Conservation (phyloP, 2,113 vertebrate species). For the Periophthalmus modestus region DNA sequence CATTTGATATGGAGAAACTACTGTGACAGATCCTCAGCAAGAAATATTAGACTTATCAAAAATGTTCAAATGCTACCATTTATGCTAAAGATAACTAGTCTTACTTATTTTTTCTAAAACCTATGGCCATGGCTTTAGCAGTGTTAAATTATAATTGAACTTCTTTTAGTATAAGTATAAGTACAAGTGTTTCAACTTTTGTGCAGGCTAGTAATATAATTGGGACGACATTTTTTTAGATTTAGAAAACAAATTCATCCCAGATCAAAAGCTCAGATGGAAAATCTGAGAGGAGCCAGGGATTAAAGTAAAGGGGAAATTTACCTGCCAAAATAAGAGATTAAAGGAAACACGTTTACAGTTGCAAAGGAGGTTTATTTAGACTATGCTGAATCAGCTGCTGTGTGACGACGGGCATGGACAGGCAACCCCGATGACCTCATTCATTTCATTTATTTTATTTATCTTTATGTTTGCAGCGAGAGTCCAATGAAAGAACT, state of each 20-base stretch:
- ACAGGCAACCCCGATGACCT: slow-evolving; percentile 43
- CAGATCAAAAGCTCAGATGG: neutral
- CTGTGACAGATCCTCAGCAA: no score
- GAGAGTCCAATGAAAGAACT: no score
- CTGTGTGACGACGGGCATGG: slow-evolving; percentile 38
- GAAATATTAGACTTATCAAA: no score
- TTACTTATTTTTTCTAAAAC: no score
- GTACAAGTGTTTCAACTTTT: neutral
- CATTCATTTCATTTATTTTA: no score
- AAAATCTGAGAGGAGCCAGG: slow-evolving; percentile 30
- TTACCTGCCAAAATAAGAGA: slow-evolving; percentile 23
- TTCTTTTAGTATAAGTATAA: neutral
- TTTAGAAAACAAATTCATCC: neutral
- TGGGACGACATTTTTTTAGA: no score
- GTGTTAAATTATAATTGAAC: no score
- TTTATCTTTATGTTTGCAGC: no score
- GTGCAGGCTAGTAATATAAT: neutral
- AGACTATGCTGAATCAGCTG: slow-evolving; percentile 57
- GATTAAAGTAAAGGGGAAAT: slow-evolving; percentile 18
- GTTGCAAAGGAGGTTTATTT: slow-evolving; percentile 36
- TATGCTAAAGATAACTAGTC: no score
- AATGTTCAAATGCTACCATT: no score
- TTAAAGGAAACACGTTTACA: neutral
- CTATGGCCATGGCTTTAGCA: no score
- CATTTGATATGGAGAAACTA: no score